Evolutionary conservation across 2,797 vertebrate genomes (phyloP), one percentile per base, ranked within the genome.

Genomic region (Gouania willdenowi): DNA sequence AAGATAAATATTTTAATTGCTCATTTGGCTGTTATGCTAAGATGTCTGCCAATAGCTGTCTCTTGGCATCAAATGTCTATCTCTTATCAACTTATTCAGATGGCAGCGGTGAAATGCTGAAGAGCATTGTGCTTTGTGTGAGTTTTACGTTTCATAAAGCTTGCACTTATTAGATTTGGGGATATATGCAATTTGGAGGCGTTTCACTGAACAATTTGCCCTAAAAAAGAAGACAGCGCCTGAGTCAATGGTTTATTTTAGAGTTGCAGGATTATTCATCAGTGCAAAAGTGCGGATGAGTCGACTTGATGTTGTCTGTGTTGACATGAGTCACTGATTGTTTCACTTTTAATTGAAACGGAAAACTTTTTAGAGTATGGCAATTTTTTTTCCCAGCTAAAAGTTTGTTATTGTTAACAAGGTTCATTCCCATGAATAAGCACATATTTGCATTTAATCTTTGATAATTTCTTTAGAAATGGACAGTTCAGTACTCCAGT

Each of bases 1-100:
- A 50, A 66, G 74, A 70, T 45, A 59, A 76, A 71, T 50, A 64
- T 49, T 70, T 53, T 40, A 54, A 71, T 58, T 61, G 65, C 41
- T 66, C 39, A 56, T 59, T 79, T 69, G 61, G 71, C 62, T 19
- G 10, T 11, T 34, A 1, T 2, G 9, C 28, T 37, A 35, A 26
- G 13, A 54, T 41, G 30, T 47, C 26, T 52, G 33, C 47, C 50
- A 66, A 54, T 48, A 55, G 19, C n/a, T 1, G 1, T 30, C 55
- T 21, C 8, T 40, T 40, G 12, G 30, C 11, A 16, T 13, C 21
- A 27, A n/a, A n/a, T n/a, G n/a, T n/a, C 22, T 4, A 20, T 33
- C 60, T 53, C 13, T 23, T 29, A 24, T 42, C 25, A 46, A 35
- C 46, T 39, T 16, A 32, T 25, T 44, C 29, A 27, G 22, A 52